Conservation (phyloP, 2,888 invertebrate genomes). For the Orchesella flavescens region DNA sequence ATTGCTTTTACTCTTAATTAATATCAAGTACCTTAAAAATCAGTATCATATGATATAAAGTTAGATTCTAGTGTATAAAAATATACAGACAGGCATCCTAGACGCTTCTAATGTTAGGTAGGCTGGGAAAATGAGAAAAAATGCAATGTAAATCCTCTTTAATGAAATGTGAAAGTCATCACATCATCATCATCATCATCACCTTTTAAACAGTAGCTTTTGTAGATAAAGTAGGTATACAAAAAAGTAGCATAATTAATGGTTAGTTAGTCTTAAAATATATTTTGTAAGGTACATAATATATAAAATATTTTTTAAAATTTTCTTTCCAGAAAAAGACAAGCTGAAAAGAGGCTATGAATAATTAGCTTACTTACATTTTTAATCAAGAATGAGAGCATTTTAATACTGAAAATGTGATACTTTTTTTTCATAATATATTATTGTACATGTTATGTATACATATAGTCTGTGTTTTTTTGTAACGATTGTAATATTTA, state of each 20-base stretch:
- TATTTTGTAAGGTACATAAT: conserved; percentile 15
- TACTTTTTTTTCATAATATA: conserved; percentile 54
- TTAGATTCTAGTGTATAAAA: background rate
- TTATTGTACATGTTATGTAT: conserved; percentile 36
- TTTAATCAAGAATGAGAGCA: conserved; percentile 26
- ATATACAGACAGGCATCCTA: background rate
- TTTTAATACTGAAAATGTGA: conserved; percentile 60
- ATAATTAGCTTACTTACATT: conserved; percentile 35
- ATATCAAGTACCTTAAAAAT: conserved; percentile 45
- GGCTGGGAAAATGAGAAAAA: conserved; percentile 37
- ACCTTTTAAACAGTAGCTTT: background rate
- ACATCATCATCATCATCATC: background rate
- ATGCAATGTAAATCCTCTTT: background rate
- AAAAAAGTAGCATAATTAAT: conserved; percentile 7
- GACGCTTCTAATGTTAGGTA: background rate
- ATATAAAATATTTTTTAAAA: background rate
- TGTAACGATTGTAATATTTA: conserved; percentile 1
- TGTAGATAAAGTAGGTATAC: conserved; percentile 4
- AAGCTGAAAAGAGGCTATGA: conserved; percentile 63
- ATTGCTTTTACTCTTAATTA: conserved; percentile 9
- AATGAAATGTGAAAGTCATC: conserved; percentile 37
- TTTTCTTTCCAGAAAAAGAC: conserved; percentile 63
- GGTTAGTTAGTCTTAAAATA: conserved; percentile 20
- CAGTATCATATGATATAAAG: conserved; percentile 12
- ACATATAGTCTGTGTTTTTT: background rate